Conservation (phyloP, 2,797 vertebrate genomes). For the Gobionotothen gibberifrons region DNA sequence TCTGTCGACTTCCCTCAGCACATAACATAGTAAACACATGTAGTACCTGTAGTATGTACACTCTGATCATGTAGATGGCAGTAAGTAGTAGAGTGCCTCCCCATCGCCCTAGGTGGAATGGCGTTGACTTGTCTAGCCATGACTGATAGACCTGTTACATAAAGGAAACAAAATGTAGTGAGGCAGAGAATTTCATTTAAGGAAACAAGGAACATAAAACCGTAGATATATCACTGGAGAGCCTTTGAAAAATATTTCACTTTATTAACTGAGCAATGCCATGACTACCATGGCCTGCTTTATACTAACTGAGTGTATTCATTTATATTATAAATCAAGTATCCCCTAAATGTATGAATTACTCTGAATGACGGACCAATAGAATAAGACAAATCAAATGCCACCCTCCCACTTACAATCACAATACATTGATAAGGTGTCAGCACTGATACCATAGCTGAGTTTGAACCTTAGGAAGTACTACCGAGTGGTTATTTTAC, state of each 20-base stretch:
- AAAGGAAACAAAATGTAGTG: constrained; percentile 6
- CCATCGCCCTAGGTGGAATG: constrained; percentile 93
- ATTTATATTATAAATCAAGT: background rate
- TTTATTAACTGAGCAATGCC: background rate
- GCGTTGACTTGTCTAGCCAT: constrained; percentile 98
- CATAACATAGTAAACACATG: background rate
- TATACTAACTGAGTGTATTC: background rate
- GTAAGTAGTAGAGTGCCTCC: constrained; percentile 91
- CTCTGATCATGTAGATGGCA: constrained; percentile 96
- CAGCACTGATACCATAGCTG: background rate
- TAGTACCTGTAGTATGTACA: constrained; percentile 97
- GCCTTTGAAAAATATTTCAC: background rate
- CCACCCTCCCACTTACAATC: too few relatives aligned
- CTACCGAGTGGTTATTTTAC: background rate
- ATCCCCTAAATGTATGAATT: background rate
- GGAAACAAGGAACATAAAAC: background rate
- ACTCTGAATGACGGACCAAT: background rate
- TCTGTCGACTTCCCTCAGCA: background rate
- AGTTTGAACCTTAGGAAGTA: background rate
- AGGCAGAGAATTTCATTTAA: background rate
- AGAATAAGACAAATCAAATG: background rate
- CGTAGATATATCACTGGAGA: background rate
- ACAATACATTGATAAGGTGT: too few relatives aligned
- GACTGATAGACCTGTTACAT: constrained; percentile 93
- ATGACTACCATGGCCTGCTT: background rate